These are phyloP conservation scores for Cyclopterus lumpus DNA, from an alignment of 2,797 vertebrate genomes.

Conservation along the genomic window DNA sequence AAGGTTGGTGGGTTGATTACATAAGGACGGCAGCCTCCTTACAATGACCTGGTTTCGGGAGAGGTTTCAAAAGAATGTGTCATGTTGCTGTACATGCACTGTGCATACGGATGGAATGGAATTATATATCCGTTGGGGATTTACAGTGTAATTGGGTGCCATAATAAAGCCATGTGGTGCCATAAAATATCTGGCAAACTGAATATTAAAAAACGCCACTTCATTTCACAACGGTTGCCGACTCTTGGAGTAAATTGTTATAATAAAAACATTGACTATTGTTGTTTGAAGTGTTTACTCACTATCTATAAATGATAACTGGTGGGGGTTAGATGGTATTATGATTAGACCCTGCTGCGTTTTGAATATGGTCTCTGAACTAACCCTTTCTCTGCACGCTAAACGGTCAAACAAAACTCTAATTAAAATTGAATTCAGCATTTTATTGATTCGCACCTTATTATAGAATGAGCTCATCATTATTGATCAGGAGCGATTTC, in stretches of 20 bases:
- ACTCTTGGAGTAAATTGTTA: not conserved
- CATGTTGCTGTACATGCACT: too few relatives aligned
- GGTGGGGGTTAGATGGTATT: not conserved
- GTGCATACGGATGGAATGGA: too few relatives aligned
- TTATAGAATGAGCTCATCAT: conserved; percentile 2
- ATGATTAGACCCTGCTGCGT: not conserved
- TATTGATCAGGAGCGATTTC: conserved; percentile 1
- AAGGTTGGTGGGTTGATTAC: not conserved
- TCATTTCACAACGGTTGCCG: not conserved
- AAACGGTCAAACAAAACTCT: not conserved
- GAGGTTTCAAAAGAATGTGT: too few relatives aligned
- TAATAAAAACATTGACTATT: not conserved
- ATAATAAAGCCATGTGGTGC: not conserved
- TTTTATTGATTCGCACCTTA: not conserved
- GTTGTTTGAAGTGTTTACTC: not conserved
- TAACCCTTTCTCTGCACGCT: not conserved
- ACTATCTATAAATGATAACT: not conserved
- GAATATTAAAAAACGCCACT: not conserved
- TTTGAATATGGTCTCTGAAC: not conserved
- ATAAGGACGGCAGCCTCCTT: not conserved
- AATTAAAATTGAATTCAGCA: not conserved
- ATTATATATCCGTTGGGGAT: too few relatives aligned
- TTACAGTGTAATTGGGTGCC: too few relatives aligned
- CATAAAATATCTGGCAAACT: not conserved
- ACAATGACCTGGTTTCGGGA: not conserved